These are phyloP conservation scores for Pteronura brasiliensis DNA, from an alignment of 2,113 vertebrate genomes.

Conservation along the genomic window DNA sequence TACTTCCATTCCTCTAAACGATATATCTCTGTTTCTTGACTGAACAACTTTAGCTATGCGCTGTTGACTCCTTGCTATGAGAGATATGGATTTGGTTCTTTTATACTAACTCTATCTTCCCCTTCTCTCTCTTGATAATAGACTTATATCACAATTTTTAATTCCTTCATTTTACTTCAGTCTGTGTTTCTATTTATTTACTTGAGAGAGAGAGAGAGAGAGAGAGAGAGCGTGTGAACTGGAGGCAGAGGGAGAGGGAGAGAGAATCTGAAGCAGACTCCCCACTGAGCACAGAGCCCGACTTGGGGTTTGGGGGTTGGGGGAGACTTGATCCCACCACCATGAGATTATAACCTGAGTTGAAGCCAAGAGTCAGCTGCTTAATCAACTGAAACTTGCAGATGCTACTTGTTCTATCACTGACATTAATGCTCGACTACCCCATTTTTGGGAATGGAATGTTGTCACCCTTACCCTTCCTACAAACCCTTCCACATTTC, in stretches of 20 bases:
- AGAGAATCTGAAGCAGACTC: not conserved
- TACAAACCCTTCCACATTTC: not conserved
- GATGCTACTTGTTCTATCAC: not conserved
- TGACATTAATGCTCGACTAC: not conserved
- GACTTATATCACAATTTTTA: not conserved
- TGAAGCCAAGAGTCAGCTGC: not conserved
- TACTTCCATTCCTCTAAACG: not conserved
- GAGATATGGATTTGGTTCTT: not conserved
- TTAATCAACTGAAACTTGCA: not conserved
- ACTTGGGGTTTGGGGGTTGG: not conserved
- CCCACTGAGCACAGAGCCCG: not conserved
- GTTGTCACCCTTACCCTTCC: not conserved
- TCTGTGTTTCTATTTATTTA: not conserved
- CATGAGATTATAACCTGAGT: not conserved
- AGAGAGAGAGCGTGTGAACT: not conserved
- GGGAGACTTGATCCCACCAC: not conserved
- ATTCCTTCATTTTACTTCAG: not conserved
- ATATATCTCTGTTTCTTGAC: not conserved
- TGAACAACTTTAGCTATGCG: not conserved
- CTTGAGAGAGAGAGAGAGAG: not conserved
- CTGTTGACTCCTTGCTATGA: not conserved
- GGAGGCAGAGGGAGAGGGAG: not conserved
- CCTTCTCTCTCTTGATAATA: not conserved
- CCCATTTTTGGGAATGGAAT: not conserved
- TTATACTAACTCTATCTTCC: not conserved